Percentiles rank a stretch among this genome's conserved stretches.
phyloP scores from a whole-genome alignment of 2,113 vertebrate genomes.

The Rana temporaria region DNA sequence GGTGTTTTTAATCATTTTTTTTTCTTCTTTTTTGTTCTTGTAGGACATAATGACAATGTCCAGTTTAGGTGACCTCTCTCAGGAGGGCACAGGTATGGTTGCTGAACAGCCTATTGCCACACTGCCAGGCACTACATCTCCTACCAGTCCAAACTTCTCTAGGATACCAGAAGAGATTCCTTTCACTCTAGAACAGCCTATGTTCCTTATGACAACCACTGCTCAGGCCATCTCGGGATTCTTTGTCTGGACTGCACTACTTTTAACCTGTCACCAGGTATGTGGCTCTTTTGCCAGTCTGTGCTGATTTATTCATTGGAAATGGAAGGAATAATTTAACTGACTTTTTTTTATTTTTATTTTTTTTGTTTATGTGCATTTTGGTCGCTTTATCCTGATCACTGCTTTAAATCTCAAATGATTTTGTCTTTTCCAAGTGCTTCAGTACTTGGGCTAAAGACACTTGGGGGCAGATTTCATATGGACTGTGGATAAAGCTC shows the following conservation, averaged over 20 bases:
- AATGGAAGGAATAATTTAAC: too few species aligned
- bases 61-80: constrained; percentile 1
- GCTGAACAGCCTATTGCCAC: constrained; percentile 63
- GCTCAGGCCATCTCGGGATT: constrained; percentile 92
- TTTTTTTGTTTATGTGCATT: too few species aligned
- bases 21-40: not conserved
- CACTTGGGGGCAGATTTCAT: too few species aligned
- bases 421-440: too few species aligned
- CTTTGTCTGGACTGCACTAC: constrained; percentile 95
- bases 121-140: constrained; percentile 68
- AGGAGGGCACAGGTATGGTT: constrained; percentile 20
- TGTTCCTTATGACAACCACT: constrained; percentile 93
- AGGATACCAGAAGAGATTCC: constrained; percentile 77
- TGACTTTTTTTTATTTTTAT: too few species aligned
- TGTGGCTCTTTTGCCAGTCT: constrained; percentile 1
- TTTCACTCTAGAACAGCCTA: constrained; percentile 79
- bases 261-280: constrained; percentile 97
- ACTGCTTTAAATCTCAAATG: too few species aligned
- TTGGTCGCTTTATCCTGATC: too few species aligned
- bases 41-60: constrained; percentile 28
- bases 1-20: not conserved
- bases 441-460: too few species aligned
- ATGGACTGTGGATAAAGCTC: too few species aligned
- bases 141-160: constrained; percentile 76
- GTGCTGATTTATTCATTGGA: not conserved